Conservation (phyloP, 2,797 vertebrate genomes). For the Eidolon dupreanum region DNA sequence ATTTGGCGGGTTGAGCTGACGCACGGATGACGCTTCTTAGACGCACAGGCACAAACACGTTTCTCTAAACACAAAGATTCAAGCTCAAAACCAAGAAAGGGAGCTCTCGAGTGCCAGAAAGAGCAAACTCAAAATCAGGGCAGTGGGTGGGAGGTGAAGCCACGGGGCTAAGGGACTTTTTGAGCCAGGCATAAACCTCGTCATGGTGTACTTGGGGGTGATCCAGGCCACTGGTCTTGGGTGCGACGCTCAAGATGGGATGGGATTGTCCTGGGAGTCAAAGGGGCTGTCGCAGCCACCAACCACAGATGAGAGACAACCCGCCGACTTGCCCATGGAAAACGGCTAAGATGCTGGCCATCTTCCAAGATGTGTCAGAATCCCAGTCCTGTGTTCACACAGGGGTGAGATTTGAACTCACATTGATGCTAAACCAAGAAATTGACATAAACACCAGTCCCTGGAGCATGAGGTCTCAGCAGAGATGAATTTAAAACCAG, state of each 20-base stretch:
- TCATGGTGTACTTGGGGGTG: background rate
- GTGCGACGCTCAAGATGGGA: background rate
- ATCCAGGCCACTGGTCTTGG: background rate
- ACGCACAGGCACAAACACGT: background rate
- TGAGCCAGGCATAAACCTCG: background rate
- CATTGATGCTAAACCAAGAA: background rate
- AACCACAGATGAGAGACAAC: background rate
- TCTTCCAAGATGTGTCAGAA: background rate
- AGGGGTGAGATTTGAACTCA: background rate
- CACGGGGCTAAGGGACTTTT: background rate
- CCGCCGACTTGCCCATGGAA: background rate
- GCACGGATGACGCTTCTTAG: background rate
- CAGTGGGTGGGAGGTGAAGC: background rate
- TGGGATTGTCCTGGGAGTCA: background rate
- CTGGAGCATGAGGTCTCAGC: background rate
- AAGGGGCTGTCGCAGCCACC: background rate
- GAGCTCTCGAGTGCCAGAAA: background rate
- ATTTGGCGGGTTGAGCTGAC: background rate
- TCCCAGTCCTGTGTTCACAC: background rate
- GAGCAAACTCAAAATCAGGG: background rate
- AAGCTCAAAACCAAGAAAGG: background rate
- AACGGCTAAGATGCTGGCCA: background rate
- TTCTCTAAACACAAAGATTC: background rate
- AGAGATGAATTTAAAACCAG: background rate
- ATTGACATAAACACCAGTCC: background rate